These are phyloP conservation scores for Oceanodroma leucorhoa DNA, from an alignment of 2,797 vertebrate genomes.

Conservation along the genomic window DNA sequence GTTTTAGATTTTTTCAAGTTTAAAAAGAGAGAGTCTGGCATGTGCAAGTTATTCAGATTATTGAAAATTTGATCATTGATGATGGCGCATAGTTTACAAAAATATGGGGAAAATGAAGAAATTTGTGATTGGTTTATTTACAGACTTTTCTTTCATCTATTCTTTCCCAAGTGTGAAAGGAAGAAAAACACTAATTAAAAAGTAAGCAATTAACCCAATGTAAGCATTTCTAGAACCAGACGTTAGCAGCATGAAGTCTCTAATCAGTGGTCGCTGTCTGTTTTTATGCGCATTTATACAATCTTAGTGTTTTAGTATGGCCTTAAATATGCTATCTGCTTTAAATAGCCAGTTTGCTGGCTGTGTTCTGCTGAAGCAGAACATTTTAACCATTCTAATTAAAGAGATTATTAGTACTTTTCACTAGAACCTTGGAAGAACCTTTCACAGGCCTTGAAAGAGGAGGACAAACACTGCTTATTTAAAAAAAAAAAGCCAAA, in stretches of 20 bases:
- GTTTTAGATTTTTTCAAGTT: not conserved
- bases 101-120: not conserved
- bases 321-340: not conserved
- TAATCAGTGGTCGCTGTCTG: not conserved
- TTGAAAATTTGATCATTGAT: not conserved
- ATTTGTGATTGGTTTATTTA: not conserved
- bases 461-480: not conserved
- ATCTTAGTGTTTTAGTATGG: not conserved
- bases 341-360: not conserved
- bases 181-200: not conserved
- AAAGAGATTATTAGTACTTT: not conserved
- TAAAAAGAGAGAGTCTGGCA: not conserved
- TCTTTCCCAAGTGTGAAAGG: not conserved
- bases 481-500: not conserved
- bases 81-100: not conserved
- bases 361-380: not conserved
- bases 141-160: not conserved
- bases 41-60: not conserved
- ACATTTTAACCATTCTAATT: not conserved
- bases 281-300: not conserved
- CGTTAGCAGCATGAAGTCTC: not conserved
- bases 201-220: not conserved
- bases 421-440: not conserved
- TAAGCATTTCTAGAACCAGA: not conserved
- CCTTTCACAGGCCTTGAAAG: not conserved